Evolutionary conservation across 2,888 invertebrate species (phyloP), one percentile per base, ranked within the genome.

Genomic region (Yponomeuta evonymella): DNA sequence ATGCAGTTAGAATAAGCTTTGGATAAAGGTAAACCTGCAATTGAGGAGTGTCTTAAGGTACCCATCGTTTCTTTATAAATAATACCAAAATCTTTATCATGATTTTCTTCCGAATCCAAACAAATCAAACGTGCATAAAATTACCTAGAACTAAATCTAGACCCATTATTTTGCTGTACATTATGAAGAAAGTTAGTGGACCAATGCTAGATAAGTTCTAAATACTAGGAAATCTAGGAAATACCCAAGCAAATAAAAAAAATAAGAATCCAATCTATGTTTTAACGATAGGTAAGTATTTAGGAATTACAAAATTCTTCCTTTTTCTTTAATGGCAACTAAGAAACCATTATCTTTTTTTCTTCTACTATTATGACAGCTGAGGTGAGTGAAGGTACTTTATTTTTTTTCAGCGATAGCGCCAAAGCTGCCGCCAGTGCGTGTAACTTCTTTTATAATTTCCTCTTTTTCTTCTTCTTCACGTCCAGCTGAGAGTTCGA

Each of bases 401-500:
- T 15, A 15, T 58, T 58, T 15, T 58, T 58, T 23, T 58, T 15
- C 51, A 12, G 51, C 51, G 51, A 15, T 15, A 6, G 15, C 15
- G 12, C 15, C 12, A 58, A 58, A 58, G 51, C 51, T 58, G 51
- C 51, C 51, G 51, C 51, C 51, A 58, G 51, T 15, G 1, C 51
- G 51, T 58, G 15, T 58, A 12, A 58, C 15, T 65, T 65, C 65
- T 30, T 30, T 65, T 29, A 23, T 36, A 11, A 51, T 30, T 23
- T 51, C 30, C 9, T 58, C 15, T 62, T 67, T 29, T 69, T 69
- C 48, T 81, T 84, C 85, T 70, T 69, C 48, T 81, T 85, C 85
- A 48, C 79, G 81, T 33, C 88, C 91, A 72, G 91, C 89, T 10
- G 92, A 92, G 0, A 92, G 82, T 72, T 88, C 83, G 0, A 90